Conservation (phyloP, 2,797 vertebrate genomes). For the Eleutherodactylus coqui region DNA sequence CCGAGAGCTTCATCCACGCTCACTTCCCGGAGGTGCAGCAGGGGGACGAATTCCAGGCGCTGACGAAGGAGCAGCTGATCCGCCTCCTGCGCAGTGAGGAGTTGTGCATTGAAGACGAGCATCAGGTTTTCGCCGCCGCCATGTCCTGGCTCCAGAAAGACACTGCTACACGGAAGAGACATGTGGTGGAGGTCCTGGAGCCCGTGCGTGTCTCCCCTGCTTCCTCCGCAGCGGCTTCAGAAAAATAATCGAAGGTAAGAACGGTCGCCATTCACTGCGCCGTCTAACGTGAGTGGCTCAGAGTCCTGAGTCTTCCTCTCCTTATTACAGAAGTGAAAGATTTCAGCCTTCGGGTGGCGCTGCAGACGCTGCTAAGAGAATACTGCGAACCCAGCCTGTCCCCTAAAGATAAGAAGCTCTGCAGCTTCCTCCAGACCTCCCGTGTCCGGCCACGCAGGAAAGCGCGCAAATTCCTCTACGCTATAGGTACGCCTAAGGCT, state of each 20-base stretch:
- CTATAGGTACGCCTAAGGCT: too few relatives aligned
- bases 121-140: conserved; percentile 92
- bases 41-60: conserved; percentile 87
- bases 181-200: conserved; percentile 91
- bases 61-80: conserved; percentile 91
- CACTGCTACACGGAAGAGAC: conserved; percentile 86
- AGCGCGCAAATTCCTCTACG: conserved; percentile 96
- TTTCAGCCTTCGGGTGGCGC: conserved; percentile 95
- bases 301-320: neutral
- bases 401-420: conserved; percentile 91
- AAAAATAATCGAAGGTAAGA: conserved; percentile 94
- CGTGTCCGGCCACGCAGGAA: conserved; percentile 93
- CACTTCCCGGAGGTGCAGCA: conserved; percentile 91
- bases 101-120: conserved; percentile 95
- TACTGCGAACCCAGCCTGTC: conserved; percentile 92
- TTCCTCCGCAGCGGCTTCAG: conserved; percentile 91
- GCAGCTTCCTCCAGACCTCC: conserved; percentile 86
- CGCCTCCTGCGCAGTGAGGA: conserved; percentile 92
- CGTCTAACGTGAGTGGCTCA: neutral
- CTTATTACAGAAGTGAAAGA: conserved; percentile 84
- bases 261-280: neutral
- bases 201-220: conserved; percentile 91
- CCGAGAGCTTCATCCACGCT: conserved; percentile 92
- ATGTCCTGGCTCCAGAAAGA: conserved; percentile 96
- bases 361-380: conserved; percentile 96